These are phyloP conservation scores for Phymatocera aterrima DNA, from an alignment of 2,888 invertebrate species.

Conservation along the genomic window DNA sequence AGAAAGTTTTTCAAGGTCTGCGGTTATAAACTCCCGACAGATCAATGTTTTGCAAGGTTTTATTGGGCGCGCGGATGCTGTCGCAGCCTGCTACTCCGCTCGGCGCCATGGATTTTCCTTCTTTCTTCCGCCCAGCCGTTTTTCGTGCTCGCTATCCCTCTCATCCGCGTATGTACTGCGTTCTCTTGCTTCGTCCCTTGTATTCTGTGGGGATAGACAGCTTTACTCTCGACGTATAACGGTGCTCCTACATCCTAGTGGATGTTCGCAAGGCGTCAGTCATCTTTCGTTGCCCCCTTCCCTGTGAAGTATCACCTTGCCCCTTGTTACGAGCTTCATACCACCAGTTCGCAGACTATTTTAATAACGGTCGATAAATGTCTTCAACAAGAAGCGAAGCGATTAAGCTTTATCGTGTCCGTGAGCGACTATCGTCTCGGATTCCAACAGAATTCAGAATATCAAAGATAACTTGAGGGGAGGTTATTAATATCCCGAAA, in stretches of 20 bases:
- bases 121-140: background rate
- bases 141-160: background rate
- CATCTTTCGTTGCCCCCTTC: slow-evolving; percentile 27
- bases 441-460: slow-evolving; percentile 23
- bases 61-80: slow-evolving; percentile 45
- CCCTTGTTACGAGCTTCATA: background rate
- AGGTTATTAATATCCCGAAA: slow-evolving; percentile 17
- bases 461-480: background rate
- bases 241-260: slow-evolving; percentile 21
- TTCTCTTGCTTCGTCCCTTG: slow-evolving; percentile 8
- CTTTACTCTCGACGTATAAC: slow-evolving; percentile 8
- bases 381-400: slow-evolving; percentile 5
- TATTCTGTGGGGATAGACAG: background rate
- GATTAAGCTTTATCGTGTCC: slow-evolving; percentile 21
- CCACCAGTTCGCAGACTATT: background rate
- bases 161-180: background rate
- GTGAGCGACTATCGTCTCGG: slow-evolving; percentile 6
- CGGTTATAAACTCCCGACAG: slow-evolving; percentile 41
- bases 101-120: slow-evolving; percentile 32
- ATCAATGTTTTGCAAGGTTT: slow-evolving; percentile 45
- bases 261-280: slow-evolving; percentile 35
- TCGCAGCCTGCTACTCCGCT: slow-evolving; percentile 40
- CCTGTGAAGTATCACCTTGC: slow-evolving; percentile 32
- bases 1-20: slow-evolving; percentile 43
- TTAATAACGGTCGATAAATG: slow-evolving; percentile 31